Percentiles rank a stretch among this genome's conserved stretches.
phyloP scores from a whole-genome alignment of 2,888 invertebrate genomes.

The Onchidella celtica region DNA sequence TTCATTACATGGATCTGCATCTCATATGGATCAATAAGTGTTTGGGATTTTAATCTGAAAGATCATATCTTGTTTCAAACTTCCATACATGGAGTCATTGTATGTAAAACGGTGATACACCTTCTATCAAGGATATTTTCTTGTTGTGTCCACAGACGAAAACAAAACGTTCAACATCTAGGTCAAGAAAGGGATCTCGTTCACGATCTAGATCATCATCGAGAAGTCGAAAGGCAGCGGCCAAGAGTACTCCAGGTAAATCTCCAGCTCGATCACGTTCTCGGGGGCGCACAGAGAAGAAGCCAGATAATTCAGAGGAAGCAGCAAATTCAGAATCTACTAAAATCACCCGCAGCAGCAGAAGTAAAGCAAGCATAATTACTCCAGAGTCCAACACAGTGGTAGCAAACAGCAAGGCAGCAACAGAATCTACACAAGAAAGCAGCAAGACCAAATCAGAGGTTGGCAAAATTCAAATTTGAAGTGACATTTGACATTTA shows the following conservation, averaged over 20 bases:
- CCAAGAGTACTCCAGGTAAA: neutral
- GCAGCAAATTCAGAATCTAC: neutral
- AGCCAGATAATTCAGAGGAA: too few species aligned
- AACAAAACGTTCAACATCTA: constrained; percentile 54
- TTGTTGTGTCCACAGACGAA: constrained; percentile 5
- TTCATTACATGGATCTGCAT: too few species aligned
- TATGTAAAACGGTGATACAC: neutral
- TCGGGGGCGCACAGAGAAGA: neutral
- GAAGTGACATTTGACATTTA: too few species aligned
- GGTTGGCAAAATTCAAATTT: too few species aligned
- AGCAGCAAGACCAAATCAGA: neutral
- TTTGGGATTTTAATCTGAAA: too few species aligned
- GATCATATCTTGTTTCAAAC: too few species aligned
- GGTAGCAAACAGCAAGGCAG: neutral
- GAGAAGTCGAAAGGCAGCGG: constrained; percentile 40
- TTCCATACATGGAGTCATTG: too few species aligned
- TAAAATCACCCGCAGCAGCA: constrained; percentile 8
- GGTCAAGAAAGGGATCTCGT: constrained; percentile 53
- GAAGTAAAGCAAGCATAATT: neutral
- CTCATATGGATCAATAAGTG: too few species aligned
- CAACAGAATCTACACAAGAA: neutral
- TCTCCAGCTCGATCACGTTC: constrained; percentile 22
- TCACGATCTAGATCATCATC: constrained; percentile 53
- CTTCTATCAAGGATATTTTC: neutral
- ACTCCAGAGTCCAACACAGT: neutral